phyloP scores from a whole-genome alignment of 1,140 invertebrate genomes.

The Trichogramma pretiosum region DNA sequence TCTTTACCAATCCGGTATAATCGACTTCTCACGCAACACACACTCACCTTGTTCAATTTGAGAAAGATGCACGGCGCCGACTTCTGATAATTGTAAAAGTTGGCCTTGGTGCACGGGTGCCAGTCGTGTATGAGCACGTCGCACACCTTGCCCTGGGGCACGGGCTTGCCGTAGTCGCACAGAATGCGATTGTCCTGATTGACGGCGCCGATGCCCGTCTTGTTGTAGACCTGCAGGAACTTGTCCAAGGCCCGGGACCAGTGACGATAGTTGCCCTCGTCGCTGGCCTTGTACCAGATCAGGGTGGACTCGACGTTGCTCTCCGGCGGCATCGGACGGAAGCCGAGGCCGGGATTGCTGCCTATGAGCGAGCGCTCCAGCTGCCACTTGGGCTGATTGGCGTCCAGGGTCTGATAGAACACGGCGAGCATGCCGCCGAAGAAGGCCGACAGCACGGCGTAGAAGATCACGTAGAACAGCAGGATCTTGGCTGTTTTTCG shows the following conservation, averaged over 20 bases:
- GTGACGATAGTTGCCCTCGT: conserved; percentile 66
- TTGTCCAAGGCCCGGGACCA: conserved; percentile 68
- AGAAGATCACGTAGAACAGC: conserved; percentile 90
- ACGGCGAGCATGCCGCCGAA: conserved; percentile 84
- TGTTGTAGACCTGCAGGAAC: conserved; percentile 62
- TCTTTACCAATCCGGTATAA: too few relatives aligned
- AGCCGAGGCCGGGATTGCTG: conserved; percentile 86
- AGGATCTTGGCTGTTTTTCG: conserved; percentile 87
- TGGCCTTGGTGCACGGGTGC: conserved; percentile 46
- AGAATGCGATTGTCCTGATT: conserved; percentile 29
- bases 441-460: conserved; percentile 77
- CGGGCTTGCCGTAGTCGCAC: conserved; percentile 44
- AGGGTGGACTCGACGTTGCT: conserved; percentile 87
- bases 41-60: conserved; percentile 55
- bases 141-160: conserved; percentile 47
- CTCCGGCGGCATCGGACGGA: conserved; percentile 82
- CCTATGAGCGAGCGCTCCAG: conserved; percentile 77
- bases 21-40: too few relatives aligned
- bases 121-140: conserved; percentile 45
- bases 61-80: conserved; percentile 57
- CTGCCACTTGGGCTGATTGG: conserved; percentile 77
- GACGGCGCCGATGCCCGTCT: conserved; percentile 23
- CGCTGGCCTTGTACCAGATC: conserved; percentile 81
- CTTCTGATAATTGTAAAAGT: conserved; percentile 50
- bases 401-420: conserved; percentile 87